These are phyloP conservation scores for Zaprionus camerounensis DNA, from an alignment of 1,140 invertebrate genomes.

Conservation along the genomic window DNA sequence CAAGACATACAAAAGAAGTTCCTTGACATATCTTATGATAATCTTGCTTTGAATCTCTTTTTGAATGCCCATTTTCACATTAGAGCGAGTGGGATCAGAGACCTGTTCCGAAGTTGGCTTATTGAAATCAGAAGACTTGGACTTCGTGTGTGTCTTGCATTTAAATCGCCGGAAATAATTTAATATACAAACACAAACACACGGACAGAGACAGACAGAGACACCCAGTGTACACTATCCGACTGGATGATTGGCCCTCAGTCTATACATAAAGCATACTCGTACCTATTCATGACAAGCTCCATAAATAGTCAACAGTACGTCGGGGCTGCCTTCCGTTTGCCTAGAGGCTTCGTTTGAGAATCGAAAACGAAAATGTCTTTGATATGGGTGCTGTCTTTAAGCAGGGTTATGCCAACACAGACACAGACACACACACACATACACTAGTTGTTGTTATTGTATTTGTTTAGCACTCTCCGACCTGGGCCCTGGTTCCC, in stretches of 20 bases:
- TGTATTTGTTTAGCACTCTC: slow-evolving; percentile 44
- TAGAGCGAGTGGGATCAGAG: not conserved
- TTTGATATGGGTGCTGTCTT: slow-evolving; percentile 27
- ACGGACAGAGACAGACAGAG: not conserved
- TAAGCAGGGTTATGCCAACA: slow-evolving; percentile 12
- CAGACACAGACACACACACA: slow-evolving; percentile 12
- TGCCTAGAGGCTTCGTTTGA: slow-evolving; percentile 19
- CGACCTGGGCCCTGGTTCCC: not conserved
- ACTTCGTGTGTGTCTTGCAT: slow-evolving; percentile 78
- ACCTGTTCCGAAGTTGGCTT: slow-evolving; percentile 23
- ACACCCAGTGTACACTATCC: not conserved
- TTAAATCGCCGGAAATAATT: slow-evolving; percentile 82
- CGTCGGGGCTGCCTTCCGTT: slow-evolving; percentile 36
- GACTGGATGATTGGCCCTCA: slow-evolving; percentile 50
- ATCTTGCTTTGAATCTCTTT: not conserved
- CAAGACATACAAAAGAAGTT: slow-evolving; percentile 1
- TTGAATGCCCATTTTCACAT: not conserved
- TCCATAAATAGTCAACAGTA: slow-evolving; percentile 75
- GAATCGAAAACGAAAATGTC: slow-evolving; percentile 52
- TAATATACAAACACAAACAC: slow-evolving; percentile 59
- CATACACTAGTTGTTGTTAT: slow-evolving; percentile 9
- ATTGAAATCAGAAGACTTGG: slow-evolving; percentile 51
- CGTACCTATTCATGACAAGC: slow-evolving; percentile 67
- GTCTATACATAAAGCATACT: slow-evolving; percentile 35
- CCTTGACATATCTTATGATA: not conserved